These are phyloP conservation scores for Sebastes iracundus DNA, from an alignment of 2,797 vertebrate species.

Conservation along the genomic window DNA sequence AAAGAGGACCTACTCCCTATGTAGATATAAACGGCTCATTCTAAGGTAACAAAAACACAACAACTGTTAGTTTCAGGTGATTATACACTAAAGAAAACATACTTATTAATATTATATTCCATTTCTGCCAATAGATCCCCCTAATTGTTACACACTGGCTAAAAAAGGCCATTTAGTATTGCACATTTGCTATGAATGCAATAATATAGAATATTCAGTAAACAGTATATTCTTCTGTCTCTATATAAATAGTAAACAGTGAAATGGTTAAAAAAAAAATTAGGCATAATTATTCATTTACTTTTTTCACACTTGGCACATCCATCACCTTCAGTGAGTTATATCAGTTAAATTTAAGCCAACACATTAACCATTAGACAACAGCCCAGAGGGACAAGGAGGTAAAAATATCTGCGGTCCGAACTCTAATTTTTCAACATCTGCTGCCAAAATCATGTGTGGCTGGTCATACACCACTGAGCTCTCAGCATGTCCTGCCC, in stretches of 20 bases:
- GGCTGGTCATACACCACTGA: conserved; percentile 46
- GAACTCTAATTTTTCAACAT: conserved; percentile 26
- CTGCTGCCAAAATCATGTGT: conserved; percentile 48
- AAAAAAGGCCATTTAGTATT: background rate
- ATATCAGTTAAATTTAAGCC: background rate
- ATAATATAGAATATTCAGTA: background rate
- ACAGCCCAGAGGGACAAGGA: background rate
- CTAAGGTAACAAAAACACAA: too few species aligned
- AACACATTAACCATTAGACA: background rate
- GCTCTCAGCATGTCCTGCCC: conserved; percentile 36
- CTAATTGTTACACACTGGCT: too few species aligned
- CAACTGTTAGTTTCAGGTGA: too few species aligned
- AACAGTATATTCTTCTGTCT: background rate
- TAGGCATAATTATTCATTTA: background rate
- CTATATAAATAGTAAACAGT: background rate
- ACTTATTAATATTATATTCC: too few species aligned
- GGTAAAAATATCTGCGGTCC: background rate
- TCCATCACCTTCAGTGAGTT: background rate
- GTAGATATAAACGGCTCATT: too few species aligned
- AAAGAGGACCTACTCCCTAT: too few species aligned
- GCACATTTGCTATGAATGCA: background rate
- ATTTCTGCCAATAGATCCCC: background rate
- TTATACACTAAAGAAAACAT: too few species aligned
- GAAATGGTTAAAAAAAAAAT: background rate
- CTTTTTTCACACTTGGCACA: background rate